These are phyloP conservation scores for Tipula unca DNA, from an alignment of 2,888 invertebrate species.

Conservation along the genomic window DNA sequence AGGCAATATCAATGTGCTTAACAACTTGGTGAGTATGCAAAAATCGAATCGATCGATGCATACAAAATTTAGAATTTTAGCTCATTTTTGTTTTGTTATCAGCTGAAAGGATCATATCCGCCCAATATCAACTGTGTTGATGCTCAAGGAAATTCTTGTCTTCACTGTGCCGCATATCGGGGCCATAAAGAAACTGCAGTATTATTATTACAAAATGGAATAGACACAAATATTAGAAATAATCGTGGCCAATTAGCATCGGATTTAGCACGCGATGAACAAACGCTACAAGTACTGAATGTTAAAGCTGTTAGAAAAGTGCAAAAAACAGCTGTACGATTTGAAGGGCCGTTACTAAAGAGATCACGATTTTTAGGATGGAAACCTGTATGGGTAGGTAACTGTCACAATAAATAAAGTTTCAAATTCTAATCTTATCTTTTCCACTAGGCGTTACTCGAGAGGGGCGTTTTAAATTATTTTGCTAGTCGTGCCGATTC, in stretches of 20 bases:
- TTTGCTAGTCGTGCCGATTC: constrained; percentile 54
- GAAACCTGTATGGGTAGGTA: constrained; percentile 52
- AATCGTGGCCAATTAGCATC: constrained; percentile 52
- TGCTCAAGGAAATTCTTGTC: constrained; percentile 54
- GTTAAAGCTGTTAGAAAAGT: constrained; percentile 53
- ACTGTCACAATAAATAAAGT: not conserved
- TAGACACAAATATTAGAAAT: constrained; percentile 53
- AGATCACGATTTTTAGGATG: constrained; percentile 55
- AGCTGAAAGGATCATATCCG: constrained; percentile 49
- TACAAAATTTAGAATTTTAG: not conserved
- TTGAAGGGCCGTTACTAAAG: constrained; percentile 57
- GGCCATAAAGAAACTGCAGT: constrained; percentile 56
- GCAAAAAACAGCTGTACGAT: constrained; percentile 49
- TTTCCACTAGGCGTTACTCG: constrained; percentile 48
- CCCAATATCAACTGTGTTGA: constrained; percentile 58
- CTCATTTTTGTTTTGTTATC: constrained; percentile 26
- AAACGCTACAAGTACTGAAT: constrained; percentile 55
- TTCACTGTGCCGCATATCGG: constrained; percentile 57
- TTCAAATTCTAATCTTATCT: not conserved
- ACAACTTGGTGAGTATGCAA: constrained; percentile 47
- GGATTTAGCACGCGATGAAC: constrained; percentile 51
- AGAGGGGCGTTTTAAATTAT: constrained; percentile 57
- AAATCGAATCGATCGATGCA: not conserved
- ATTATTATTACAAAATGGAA: constrained; percentile 55
- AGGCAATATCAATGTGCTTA: constrained; percentile 49